These are phyloP conservation scores for Lasioglossum pauxillum DNA, from an alignment of 2,888 invertebrate species.

Conservation along the genomic window DNA sequence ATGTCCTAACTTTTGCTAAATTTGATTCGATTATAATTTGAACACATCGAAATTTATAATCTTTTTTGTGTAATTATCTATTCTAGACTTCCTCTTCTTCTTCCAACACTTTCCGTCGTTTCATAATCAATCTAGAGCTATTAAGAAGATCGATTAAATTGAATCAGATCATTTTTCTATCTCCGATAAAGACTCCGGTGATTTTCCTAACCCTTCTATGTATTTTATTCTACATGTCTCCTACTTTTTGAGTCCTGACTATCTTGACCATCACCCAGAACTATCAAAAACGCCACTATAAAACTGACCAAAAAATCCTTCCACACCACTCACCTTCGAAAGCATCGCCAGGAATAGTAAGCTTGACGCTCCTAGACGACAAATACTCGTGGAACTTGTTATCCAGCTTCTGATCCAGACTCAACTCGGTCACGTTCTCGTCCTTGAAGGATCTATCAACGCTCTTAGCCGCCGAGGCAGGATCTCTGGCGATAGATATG, in stretches of 20 bases:
- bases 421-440: constrained; percentile 73
- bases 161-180: not conserved
- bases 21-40: too few species aligned
- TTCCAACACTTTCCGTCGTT: not conserved
- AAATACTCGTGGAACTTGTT: constrained; percentile 81
- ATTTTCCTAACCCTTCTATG: not conserved
- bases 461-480: constrained; percentile 56
- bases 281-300: not conserved
- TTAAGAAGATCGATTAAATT: not conserved
- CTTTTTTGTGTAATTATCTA: not conserved
- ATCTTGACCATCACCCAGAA: not conserved
- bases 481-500: constrained; percentile 79
- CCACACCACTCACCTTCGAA: constrained; percentile 79
- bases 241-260: not conserved
- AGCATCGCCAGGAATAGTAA: constrained; percentile 82
- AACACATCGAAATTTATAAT: not conserved
- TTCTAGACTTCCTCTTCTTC: not conserved
- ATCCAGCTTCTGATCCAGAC: constrained; percentile 80
- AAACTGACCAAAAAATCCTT: not conserved
- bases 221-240: not conserved
- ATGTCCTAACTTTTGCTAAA: not conserved
- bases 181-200: too few species aligned
- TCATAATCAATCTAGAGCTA: not conserved
- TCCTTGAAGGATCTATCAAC: constrained; percentile 49
- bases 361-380: constrained; percentile 79